A percentile compares a stretch with the other conserved stretches of the same genome.
Evolutionary conservation across 2,113 vertebrate species (phyloP).

Genomic region (human (Homo sapiens)): GRCh38 chr2:15054501-15055000

Average conservation of each 20-base stretch:
- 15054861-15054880: background rate
- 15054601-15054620: background rate
- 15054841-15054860: background rate
- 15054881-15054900: background rate
- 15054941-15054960: background rate
- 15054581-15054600: no score
- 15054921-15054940: background rate
- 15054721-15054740: background rate
- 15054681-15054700: background rate
- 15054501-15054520: background rate
- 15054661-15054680: background rate
- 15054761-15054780: background rate
- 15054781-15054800: background rate
- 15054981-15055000: background rate
- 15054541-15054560: no score
- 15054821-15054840: background rate
- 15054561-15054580: background rate
- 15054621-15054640: background rate
- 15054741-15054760: background rate
- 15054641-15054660: background rate
- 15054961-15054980: background rate
- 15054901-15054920: background rate
- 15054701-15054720: background rate
- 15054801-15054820: background rate
- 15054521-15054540: background rate